A percentile compares a stretch with the other conserved stretches of the same genome.
These are phyloP conservation scores for Megaceryle alcyon DNA, from an alignment of 2,797 vertebrate species.

Conservation along the genomic window DNA sequence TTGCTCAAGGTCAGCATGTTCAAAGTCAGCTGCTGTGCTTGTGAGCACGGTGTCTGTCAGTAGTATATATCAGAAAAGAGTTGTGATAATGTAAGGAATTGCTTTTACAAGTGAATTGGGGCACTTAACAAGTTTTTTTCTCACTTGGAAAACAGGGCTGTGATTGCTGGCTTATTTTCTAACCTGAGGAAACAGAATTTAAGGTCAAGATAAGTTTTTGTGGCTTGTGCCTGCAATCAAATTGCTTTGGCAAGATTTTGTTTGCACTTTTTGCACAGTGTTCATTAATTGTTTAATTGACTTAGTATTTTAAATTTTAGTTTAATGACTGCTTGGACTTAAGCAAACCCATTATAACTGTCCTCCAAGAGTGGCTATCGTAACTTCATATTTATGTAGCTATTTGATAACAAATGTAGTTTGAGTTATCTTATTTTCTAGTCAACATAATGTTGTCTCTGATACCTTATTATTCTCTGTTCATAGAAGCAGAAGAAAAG, in stretches of 20 bases:
- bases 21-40: conserved; percentile 85
- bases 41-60: conserved; percentile 73
- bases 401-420: neutral
- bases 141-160: neutral
- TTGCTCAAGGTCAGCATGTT: conserved; percentile 92
- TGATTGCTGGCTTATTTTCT: conserved; percentile 6
- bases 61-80: conserved; percentile 25
- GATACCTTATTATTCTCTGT: neutral
- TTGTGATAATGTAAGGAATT: conserved; percentile 53
- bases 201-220: conserved; percentile 8
- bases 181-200: neutral
- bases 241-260: conserved; percentile 11
- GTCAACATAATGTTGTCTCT: fast-evolving
- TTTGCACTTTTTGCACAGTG: neutral
- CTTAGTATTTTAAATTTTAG: neutral
- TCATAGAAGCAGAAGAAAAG: neutral
- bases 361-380: neutral
- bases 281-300: conserved; percentile 7
- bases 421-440: neutral
- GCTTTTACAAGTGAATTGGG: conserved; percentile 39
- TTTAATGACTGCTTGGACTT: neutral
- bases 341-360: neutral
- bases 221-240: neutral
- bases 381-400: neutral
- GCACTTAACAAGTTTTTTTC: neutral